Percentiles rank a stretch among this genome's conserved stretches.
phyloP scores from a whole-genome alignment of 1,140 invertebrate species.

The Drosophila lacteicornis region DNA sequence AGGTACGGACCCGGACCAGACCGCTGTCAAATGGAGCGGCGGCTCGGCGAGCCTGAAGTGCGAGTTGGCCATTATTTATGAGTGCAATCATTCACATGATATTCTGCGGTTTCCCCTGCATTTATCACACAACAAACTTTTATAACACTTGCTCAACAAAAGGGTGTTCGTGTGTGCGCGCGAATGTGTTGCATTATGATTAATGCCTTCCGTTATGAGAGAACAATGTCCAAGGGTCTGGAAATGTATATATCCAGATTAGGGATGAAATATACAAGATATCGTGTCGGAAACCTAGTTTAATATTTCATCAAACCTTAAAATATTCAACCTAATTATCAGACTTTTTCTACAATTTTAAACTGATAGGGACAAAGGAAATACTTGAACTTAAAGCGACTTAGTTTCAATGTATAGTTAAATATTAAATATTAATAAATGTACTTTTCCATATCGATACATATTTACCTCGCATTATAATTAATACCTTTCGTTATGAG shows the following conservation, averaged over 20 bases:
- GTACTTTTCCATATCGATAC: neutral
- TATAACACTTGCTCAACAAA: constrained; percentile 74
- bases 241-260: neutral
- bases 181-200: constrained; percentile 33
- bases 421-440: too few relatives aligned
- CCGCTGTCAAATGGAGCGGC: constrained; percentile 11
- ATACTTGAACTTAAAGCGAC: too few relatives aligned
- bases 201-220: constrained; percentile 39
- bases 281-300: too few relatives aligned
- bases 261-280: neutral
- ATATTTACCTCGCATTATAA: constrained; percentile 24
- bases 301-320: too few relatives aligned
- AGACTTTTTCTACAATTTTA: too few relatives aligned
- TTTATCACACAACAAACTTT: constrained; percentile 77
- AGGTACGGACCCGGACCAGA: neutral
- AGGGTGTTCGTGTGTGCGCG: neutral
- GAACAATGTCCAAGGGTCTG: neutral
- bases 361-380: too few relatives aligned
- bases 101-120: constrained; percentile 77
- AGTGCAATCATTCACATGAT: constrained; percentile 81
- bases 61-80: constrained; percentile 73
- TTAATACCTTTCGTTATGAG: constrained; percentile 42
- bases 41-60: constrained; percentile 1
- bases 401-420: too few relatives aligned
- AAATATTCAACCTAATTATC: too few relatives aligned